Evolutionary conservation across 2,113 vertebrate species (phyloP).

Genomic region (Grus americana): DNA sequence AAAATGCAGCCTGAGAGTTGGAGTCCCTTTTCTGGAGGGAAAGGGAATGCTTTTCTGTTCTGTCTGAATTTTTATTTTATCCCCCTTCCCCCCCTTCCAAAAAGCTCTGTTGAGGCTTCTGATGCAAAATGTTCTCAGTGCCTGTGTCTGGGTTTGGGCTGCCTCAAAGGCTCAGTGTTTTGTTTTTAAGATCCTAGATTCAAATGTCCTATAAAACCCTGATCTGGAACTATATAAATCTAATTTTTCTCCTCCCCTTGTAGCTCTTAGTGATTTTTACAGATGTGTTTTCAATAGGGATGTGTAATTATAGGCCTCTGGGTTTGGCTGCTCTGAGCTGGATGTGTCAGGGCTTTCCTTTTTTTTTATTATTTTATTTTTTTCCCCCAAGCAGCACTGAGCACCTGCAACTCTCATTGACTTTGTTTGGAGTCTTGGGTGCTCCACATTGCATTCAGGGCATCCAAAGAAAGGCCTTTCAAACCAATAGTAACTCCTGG

Average conservation of each 20-base stretch:
- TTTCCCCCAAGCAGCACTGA: neutral
- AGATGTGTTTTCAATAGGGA: constrained; percentile 38
- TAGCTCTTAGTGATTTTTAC: constrained; percentile 38
- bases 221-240: constrained; percentile 6
- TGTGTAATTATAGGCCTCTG: constrained; percentile 9
- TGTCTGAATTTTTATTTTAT: neutral
- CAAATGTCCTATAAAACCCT: neutral
- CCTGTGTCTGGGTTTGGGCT: neutral
- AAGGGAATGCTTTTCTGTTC: neutral
- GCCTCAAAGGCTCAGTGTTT: neutral
- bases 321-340: constrained; percentile 22
- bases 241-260: neutral
- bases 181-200: neutral
- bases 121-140: neutral
- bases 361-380: too few relatives aligned
- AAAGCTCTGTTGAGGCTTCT: neutral
- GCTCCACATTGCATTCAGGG: neutral
- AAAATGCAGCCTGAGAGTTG: neutral
- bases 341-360: neutral
- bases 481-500: neutral
- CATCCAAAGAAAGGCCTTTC: neutral
- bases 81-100: neutral
- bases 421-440: constrained; percentile 3
- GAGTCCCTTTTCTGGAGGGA: neutral
- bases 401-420: constrained; percentile 60